These are phyloP conservation scores for Myodes glareolus DNA, from an alignment of 2,113 vertebrate genomes.

Conservation along the genomic window DNA sequence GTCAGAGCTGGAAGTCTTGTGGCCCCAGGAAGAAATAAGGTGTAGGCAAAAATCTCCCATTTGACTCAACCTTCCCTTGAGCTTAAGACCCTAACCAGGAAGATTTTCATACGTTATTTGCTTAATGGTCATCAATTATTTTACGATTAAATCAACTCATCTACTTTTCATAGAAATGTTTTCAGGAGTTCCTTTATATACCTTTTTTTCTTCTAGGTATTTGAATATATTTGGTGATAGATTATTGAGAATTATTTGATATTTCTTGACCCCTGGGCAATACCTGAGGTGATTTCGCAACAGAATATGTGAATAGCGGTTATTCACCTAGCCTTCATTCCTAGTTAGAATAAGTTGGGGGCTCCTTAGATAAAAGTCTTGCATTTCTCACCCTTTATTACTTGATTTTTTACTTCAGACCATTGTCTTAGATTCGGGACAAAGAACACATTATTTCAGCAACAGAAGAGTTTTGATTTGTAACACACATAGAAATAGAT, in stretches of 20 bases:
- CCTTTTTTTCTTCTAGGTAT: background rate
- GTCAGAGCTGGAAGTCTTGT: background rate
- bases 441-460: constrained; percentile 35
- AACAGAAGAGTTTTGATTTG: background rate
- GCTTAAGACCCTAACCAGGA: background rate
- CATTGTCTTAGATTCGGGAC: background rate
- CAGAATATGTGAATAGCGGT: background rate
- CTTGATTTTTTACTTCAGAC: background rate
- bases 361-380: constrained; percentile 12
- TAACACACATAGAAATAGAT: background rate
- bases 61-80: background rate
- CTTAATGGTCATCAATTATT: background rate
- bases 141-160: background rate
- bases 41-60: background rate
- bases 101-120: background rate
- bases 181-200: background rate
- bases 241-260: constrained; percentile 6
- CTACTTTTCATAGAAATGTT: background rate
- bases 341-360: background rate
- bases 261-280: background rate
- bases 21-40: too few species aligned
- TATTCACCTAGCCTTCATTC: background rate
- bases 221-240: background rate
- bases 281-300: background rate
- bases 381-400: background rate